Conservation (phyloP, 1,140 invertebrate species). For the Bombus haemorrhoidalis region DNA sequence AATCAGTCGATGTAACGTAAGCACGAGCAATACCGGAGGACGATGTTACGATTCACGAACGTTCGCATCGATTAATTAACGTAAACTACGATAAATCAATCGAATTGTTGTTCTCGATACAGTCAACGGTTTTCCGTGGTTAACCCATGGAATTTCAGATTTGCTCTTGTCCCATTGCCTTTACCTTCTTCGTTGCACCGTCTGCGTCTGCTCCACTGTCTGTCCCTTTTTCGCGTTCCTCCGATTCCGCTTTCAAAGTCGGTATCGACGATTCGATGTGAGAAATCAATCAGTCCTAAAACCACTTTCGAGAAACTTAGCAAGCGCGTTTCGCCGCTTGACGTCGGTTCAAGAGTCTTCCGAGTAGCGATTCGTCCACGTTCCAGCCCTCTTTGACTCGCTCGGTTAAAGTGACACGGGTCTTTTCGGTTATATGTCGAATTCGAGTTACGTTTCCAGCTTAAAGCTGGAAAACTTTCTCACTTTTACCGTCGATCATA, state of each 20-base stretch:
- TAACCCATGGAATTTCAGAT: slow-evolving; percentile 59
- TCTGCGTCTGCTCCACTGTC: no score
- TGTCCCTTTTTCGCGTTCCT: background rate
- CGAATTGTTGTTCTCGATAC: slow-evolving; percentile 50
- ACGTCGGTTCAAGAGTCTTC: slow-evolving; percentile 54
- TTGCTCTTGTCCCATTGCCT: background rate
- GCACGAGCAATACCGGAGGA: no score
- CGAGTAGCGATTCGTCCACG: slow-evolving; percentile 38
- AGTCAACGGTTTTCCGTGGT: slow-evolving; percentile 56
- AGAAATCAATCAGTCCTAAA: slow-evolving; percentile 63
- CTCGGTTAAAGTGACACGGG: background rate
- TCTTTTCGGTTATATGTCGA: background rate
- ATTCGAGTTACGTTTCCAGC: background rate
- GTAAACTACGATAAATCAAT: slow-evolving; percentile 64
- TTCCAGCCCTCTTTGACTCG: slow-evolving; percentile 24
- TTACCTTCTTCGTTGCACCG: background rate
- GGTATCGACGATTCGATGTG: slow-evolving; percentile 52
- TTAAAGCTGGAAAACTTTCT: background rate
- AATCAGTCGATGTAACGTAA: slow-evolving; percentile 8
- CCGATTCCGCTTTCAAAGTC: background rate
- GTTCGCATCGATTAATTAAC: slow-evolving; percentile 51
- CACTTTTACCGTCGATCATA: background rate
- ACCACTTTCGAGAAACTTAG: slow-evolving; percentile 61
- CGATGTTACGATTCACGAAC: background rate
- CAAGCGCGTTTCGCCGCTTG: slow-evolving; percentile 13